These are phyloP conservation scores for Yponomeuta malinellus DNA, from an alignment of 2,888 invertebrate genomes.

Conservation along the genomic window DNA sequence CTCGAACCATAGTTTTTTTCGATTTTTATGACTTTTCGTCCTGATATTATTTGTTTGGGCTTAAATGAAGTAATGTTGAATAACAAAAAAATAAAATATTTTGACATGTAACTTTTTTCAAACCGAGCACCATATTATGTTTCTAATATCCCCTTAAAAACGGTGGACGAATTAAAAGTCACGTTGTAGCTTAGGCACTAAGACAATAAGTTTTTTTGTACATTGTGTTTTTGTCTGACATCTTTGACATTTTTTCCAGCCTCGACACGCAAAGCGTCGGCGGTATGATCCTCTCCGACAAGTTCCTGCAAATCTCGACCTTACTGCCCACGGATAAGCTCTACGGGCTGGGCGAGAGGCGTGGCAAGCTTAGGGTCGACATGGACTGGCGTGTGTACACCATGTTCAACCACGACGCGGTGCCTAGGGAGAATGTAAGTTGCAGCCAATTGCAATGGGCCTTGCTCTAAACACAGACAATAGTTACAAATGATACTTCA, in stretches of 20 bases:
- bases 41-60: no score
- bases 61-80: no score
- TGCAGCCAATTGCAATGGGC: background rate
- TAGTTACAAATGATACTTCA: no score
- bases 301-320: constrained; percentile 81
- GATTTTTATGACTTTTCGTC: no score
- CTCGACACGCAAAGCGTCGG: constrained; percentile 81
- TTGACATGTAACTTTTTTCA: no score
- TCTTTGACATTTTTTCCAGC: constrained; percentile 50
- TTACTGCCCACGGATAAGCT: constrained; percentile 78
- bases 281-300: constrained; percentile 84
- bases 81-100: no score
- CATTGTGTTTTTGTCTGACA: background rate
- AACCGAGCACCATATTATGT: no score
- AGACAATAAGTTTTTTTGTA: no score
- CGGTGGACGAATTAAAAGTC: no score
- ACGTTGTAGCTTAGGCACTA: no score
- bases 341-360: constrained; percentile 86
- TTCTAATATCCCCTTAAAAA: no score
- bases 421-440: constrained; percentile 79
- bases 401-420: constrained; percentile 81
- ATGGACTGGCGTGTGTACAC: constrained; percentile 82
- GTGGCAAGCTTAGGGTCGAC: constrained; percentile 76
- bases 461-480: background rate
- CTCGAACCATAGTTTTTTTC: no score